These are phyloP conservation scores for Sericinus montela DNA, from an alignment of 2,888 invertebrate genomes.

Conservation along the genomic window DNA sequence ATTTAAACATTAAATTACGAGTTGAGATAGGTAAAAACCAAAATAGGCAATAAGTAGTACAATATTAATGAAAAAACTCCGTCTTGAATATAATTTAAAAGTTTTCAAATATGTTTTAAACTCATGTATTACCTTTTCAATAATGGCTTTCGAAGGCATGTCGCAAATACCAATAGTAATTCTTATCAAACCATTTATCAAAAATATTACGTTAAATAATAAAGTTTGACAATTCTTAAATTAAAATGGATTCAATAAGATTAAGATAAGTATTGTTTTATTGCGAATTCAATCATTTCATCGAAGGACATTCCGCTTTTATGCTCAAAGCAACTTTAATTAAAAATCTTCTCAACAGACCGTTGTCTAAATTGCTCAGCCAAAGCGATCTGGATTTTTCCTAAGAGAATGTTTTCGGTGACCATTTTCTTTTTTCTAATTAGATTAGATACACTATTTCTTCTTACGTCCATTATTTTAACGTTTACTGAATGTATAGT, in stretches of 20 bases:
- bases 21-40: too few species aligned
- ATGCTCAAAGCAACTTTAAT: constrained; percentile 74
- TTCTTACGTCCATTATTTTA: too few species aligned
- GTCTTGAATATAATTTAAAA: too few species aligned
- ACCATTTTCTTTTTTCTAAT: constrained; percentile 22
- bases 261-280: constrained; percentile 42
- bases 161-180: neutral
- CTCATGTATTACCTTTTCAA: too few species aligned
- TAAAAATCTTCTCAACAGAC: constrained; percentile 68
- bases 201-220: constrained; percentile 34
- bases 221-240: constrained; percentile 34
- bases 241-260: constrained; percentile 9
- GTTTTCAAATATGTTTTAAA: too few species aligned
- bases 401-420: constrained; percentile 45
- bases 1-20: too few species aligned
- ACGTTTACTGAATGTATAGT: too few species aligned
- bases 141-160: too few species aligned
- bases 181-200: neutral
- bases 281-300: constrained; percentile 64
- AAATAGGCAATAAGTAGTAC: too few species aligned
- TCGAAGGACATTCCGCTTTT: constrained; percentile 63
- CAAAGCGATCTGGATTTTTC: constrained; percentile 45
- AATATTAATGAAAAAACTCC: too few species aligned
- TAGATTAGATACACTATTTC: too few species aligned
- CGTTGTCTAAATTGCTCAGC: constrained; percentile 69